Evolutionary conservation across 2,888 invertebrate genomes (phyloP), one percentile per base, ranked within the genome.

Genomic region (Hofmannophila pseudospretella): DNA sequence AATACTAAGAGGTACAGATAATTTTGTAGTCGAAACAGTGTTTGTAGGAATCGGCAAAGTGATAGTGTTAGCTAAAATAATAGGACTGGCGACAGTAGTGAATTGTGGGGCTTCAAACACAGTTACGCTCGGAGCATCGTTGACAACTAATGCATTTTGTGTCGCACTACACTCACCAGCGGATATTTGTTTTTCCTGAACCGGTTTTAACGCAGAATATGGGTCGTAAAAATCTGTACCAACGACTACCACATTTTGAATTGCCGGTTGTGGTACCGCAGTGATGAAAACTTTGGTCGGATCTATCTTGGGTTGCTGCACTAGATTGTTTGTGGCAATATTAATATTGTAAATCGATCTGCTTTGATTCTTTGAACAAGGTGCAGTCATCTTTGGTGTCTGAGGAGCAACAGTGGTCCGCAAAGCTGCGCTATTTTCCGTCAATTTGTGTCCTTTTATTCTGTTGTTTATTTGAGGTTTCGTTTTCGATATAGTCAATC

Each of bases 161-260:
- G 50, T 43, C 10, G 57, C 32, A 46, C 40, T 56, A 3, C 44
- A 33, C 8, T 54, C 45, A 22, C 41, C 27, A 16, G 16, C 14
- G 41, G 53, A 13, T 53, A 34, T 23, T 52, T 49, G n/a, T n/a
- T 46, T 47, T 49, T 47, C 46, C 31, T 49, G 43, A 27, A 47
- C 32, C 30, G 30, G 30, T 11, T 62, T 60, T 14, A 69, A 39
- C 4, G 52, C 35, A n/a, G 54, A 13, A 41, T 57, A 68, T 3
- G 67, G 53, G 43, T 73, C 64, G 34, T 72, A 78, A 11, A 74
- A 43, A 11, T 73, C 63, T 5, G 71, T 54, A 10, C 67, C 61
- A 36, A 79, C 49, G 4, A 77, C 38, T 8, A 77, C 58, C 4
- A 80, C 54, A 46, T 76, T 79, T 19, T 64, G 63, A 29, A 66